These are phyloP conservation scores for Buathra laborator DNA, from an alignment of 2,888 invertebrate genomes.

Conservation along the genomic window DNA sequence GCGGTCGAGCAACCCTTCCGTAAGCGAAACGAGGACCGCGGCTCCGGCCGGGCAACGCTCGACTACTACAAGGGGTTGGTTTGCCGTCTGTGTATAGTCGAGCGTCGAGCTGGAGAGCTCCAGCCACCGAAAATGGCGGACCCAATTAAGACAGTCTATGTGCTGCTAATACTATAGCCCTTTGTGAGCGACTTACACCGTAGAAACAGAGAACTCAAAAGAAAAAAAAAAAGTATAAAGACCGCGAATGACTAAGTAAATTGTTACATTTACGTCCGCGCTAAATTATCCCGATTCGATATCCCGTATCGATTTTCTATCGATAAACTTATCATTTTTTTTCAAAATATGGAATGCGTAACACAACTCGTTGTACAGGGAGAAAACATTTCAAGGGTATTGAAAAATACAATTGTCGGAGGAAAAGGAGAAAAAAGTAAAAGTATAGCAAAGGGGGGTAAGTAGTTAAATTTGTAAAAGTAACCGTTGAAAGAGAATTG, in stretches of 20 bases:
- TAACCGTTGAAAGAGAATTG: too few relatives aligned
- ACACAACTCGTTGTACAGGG: too few relatives aligned
- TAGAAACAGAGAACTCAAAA: conserved; percentile 69
- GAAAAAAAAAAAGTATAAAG: conserved; percentile 68
- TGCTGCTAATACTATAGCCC: conserved; percentile 69
- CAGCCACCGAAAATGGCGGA: conserved; percentile 84
- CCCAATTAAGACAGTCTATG: conserved; percentile 84
- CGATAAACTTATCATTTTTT: background rate
- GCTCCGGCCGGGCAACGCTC: conserved; percentile 71
- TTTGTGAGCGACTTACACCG: conserved; percentile 53
- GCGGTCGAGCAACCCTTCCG: conserved; percentile 73
- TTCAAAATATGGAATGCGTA: too few relatives aligned
- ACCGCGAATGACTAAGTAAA: background rate
- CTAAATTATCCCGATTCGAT: background rate
- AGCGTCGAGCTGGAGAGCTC: conserved; percentile 73
- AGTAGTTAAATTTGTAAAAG: too few relatives aligned
- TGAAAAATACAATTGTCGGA: too few relatives aligned
- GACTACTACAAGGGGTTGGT: conserved; percentile 63
- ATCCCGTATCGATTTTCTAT: background rate
- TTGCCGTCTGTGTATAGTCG: conserved; percentile 69
- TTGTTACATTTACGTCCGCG: background rate
- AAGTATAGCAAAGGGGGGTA: too few relatives aligned
- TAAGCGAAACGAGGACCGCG: conserved; percentile 51
- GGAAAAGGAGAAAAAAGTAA: too few relatives aligned
- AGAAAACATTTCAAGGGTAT: too few relatives aligned